Percentiles rank a stretch among this genome's conserved stretches.
These are phyloP conservation scores for Lasius fuliginosus DNA, from an alignment of 2,888 invertebrate species.

Conservation along the genomic window DNA sequence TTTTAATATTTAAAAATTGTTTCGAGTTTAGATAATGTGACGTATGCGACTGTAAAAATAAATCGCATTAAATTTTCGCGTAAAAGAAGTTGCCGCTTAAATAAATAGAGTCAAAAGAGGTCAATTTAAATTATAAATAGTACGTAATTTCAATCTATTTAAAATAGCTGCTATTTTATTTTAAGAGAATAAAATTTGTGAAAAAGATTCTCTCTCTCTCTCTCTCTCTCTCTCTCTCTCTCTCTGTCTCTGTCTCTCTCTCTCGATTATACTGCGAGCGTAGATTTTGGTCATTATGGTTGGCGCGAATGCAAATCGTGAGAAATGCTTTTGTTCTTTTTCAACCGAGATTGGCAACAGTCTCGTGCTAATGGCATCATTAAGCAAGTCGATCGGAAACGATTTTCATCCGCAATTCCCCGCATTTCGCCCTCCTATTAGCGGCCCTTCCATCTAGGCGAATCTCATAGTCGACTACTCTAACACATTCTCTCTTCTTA, in stretches of 20 bases:
- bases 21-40: background rate
- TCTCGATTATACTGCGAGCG: background rate
- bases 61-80: background rate
- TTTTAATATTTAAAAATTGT: background rate
- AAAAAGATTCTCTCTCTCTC: background rate
- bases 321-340: constrained; percentile 39
- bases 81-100: background rate
- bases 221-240: background rate
- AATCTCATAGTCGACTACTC: constrained; percentile 47
- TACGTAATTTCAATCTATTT: background rate
- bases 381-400: constrained; percentile 50
- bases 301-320: constrained; percentile 22
- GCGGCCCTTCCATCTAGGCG: constrained; percentile 50
- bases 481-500: background rate
- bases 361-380: constrained; percentile 49
- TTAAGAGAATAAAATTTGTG: background rate
- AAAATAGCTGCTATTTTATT: background rate
- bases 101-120: background rate
- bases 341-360: constrained; percentile 46
- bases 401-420: constrained; percentile 46
- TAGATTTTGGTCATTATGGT: background rate
- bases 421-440: background rate
- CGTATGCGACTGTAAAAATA: background rate
- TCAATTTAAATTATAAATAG: background rate
- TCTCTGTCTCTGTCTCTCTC: background rate